A percentile compares a stretch with the other conserved stretches of the same genome.
Conservation (phyloP, 2,797 vertebrate genomes). For the Tangara arthus region DNA sequence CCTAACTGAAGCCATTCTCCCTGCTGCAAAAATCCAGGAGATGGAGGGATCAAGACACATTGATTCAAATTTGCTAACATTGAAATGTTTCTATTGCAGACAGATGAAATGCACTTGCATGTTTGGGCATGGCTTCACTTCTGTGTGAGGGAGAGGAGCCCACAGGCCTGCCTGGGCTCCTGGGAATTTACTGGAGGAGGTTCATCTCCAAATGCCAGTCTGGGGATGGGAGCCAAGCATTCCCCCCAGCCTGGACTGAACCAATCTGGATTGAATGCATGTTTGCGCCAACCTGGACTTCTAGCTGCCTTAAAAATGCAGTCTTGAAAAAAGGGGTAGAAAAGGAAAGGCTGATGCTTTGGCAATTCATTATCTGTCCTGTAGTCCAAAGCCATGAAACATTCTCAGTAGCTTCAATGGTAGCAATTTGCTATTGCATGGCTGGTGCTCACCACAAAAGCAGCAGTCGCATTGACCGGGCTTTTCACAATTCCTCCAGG, state of each 20-base stretch:
- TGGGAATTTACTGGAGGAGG: not conserved
- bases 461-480: not conserved
- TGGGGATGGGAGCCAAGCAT: not conserved
- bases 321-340: not conserved
- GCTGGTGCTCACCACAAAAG: not conserved
- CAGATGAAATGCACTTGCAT: not conserved
- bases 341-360: conserved; percentile 31
- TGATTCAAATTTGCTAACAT: not conserved
- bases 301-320: conserved; percentile 1
- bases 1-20: not conserved
- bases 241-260: not conserved
- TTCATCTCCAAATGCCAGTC: not conserved
- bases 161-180: conserved; percentile 41
- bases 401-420: not conserved
- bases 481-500: conserved; percentile 81
- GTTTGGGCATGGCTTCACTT: not conserved
- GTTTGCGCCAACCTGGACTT: not conserved
- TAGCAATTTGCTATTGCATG: not conserved
- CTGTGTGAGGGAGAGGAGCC: not conserved
- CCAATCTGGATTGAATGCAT: not conserved
- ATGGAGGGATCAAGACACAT: not conserved
- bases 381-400: not conserved
- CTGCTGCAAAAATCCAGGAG: not conserved
- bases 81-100: not conserved
- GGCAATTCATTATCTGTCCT: not conserved